phyloP scores from a whole-genome alignment of 2,113 vertebrate genomes.

The Zosterops pallidus region DNA sequence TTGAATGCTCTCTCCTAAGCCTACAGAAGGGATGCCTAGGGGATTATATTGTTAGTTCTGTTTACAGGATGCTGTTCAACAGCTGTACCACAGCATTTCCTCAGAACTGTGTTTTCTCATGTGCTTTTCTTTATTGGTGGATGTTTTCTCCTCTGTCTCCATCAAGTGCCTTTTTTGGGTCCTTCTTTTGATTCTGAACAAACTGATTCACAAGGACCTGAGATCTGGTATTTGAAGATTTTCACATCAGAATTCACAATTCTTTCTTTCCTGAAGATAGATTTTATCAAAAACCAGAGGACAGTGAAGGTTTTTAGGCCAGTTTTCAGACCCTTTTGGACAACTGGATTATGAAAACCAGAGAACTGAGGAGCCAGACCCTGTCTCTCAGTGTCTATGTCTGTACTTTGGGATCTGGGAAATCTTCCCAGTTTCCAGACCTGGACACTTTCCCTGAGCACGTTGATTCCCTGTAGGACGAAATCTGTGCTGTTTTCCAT shows the following conservation, averaged over 20 bases:
- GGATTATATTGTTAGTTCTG: not conserved
- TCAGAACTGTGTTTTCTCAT: not conserved
- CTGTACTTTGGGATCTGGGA: constrained; percentile 54
- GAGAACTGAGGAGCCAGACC: not conserved
- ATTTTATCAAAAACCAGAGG: not conserved
- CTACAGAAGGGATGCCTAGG: not conserved
- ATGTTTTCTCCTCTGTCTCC: not conserved
- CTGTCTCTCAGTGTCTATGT: not conserved
- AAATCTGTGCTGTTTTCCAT: constrained; percentile 24
- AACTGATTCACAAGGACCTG: not conserved
- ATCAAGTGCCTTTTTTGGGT: not conserved
- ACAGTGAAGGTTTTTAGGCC: not conserved
- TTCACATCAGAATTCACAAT: not conserved
- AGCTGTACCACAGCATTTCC: not conserved
- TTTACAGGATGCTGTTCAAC: not conserved
- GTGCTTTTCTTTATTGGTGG: not conserved
- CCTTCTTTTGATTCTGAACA: not conserved
- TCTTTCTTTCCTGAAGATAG: not conserved
- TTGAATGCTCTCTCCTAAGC: not conserved
- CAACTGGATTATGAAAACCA: not conserved
- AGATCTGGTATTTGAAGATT: not conserved
- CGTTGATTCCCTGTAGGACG: not conserved
- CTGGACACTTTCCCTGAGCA: constrained; percentile 21
- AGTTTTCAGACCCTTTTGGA: not conserved
- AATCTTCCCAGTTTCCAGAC: constrained; percentile 50